Percentiles rank a stretch among this genome's conserved stretches.
phyloP scores from a whole-genome alignment of 1,140 invertebrate genomes.

The Tetranychus cinnabarinus region DNA sequence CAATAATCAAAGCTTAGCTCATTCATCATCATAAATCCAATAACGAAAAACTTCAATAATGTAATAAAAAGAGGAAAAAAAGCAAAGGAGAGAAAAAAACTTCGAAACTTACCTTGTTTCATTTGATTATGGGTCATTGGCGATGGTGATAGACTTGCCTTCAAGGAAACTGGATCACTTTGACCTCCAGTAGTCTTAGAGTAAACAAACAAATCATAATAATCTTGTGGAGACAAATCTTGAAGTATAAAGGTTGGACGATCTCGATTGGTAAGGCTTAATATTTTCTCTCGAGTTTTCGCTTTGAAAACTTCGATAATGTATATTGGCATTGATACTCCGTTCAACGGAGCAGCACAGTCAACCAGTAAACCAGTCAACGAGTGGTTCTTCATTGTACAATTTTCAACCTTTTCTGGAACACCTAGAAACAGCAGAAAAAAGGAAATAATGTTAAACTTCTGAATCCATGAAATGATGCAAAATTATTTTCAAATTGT shows the following conservation, averaged over 20 bases:
- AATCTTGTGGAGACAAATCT: background rate
- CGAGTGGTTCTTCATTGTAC: background rate
- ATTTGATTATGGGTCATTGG: background rate
- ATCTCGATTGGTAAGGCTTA: background rate
- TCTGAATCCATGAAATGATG: too few species aligned
- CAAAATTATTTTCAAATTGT: too few species aligned
- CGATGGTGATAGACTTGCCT: background rate
- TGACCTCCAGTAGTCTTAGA: background rate
- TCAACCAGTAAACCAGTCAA: background rate
- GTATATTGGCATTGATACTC: background rate
- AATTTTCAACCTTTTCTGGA: background rate
- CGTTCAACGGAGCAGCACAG: background rate
- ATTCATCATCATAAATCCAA: too few species aligned
- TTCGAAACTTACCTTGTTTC: background rate
- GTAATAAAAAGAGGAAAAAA: too few species aligned
- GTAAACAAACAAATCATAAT: background rate
- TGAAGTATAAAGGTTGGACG: background rate
- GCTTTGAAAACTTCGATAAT: background rate
- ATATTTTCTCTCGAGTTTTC: background rate
- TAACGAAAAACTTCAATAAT: too few species aligned
- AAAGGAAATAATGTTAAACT: background rate
- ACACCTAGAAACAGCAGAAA: background rate
- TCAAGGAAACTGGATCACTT: background rate
- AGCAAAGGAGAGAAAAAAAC: too few species aligned
- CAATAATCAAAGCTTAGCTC: too few species aligned